Base-by-base conservation (phyloP, 2,888 invertebrate species). In the Caenorhabditis sp. region DNA sequence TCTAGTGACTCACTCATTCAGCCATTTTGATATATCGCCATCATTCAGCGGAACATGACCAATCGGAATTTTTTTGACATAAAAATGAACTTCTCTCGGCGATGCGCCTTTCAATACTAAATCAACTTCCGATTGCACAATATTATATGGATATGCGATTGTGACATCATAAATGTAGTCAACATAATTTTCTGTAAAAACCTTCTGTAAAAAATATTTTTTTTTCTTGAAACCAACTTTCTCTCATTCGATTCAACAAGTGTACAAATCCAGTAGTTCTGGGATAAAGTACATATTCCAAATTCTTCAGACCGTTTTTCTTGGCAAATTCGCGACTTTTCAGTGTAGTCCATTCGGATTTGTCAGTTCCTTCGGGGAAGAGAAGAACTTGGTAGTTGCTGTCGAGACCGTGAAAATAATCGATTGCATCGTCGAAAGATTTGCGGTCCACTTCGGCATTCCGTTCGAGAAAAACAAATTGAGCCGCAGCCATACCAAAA, bases 351-450 rank as follows among this genome's bases (percentile, higher is more conserved):
- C 90, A 90, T 43, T 90, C 89, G 19, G 93, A 93, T 67, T 94
- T 89, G 88, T 95, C 94, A 0, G 95, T 95, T 17, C 95, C 95
- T 89, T 95, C 95, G 0, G 95, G 95, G 86, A 93, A 92, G 78
- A 95, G 90, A 31, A 95, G 89, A 53, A 95, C 89, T 86, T 90
- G 89, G 66, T 89, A 89, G 58, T 91, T 91, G 84, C 92, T 92
- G 10, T 90, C 89, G 59, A 93, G 89, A 69, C 91, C 91, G 54
- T 91, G 90, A 84, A 93, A 92, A 87, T 94, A 94, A 81, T 93
- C 91, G 23, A 93, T 90, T 62, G 92, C 92, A 69, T 92, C 91
- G 0, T 91, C 89, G 60, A 95, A 89, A 66, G 92, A 91, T 2
- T 89, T 85, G 88, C 92, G 91, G 88, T 95, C 95, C 72, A 91